Percentiles rank a stretch among this genome's conserved stretches.
Evolutionary conservation across 1,140 invertebrate species (phyloP).

Genomic region (Drosophila sp.): DNA sequence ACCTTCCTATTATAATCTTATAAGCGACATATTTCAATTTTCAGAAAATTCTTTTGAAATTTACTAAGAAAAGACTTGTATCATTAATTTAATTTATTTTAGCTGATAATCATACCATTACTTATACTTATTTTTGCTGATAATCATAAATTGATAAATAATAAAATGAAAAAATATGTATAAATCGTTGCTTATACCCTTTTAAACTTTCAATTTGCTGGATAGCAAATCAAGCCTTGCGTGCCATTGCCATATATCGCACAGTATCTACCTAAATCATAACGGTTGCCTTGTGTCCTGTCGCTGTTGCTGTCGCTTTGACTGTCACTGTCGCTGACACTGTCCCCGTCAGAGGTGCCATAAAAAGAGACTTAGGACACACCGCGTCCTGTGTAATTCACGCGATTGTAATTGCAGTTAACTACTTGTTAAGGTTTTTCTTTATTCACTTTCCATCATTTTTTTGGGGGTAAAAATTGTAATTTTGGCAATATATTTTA

Average conservation of each 20-base stretch:
- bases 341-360: slow-evolving; percentile 59
- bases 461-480: slow-evolving; percentile 62
- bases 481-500: slow-evolving; percentile 42
- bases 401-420: slow-evolving; percentile 70
- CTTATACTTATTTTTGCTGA: no score
- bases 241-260: slow-evolving; percentile 38
- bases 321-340: slow-evolving; percentile 15
- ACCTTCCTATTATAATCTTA: no score
- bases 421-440: slow-evolving; percentile 55
- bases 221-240: slow-evolving; percentile 41
- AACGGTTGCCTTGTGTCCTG: slow-evolving; percentile 60
- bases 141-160: no score
- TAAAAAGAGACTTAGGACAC: slow-evolving; percentile 70
- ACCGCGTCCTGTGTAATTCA: slow-evolving; percentile 20
- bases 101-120: no score
- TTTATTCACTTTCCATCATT: neutral
- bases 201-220: slow-evolving; percentile 7
- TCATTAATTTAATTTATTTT: no score
- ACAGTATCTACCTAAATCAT: slow-evolving; percentile 57
- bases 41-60: no score
- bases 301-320: slow-evolving; percentile 12
- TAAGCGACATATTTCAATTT: no score
- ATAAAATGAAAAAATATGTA: no score
- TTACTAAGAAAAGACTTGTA: no score
- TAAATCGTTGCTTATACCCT: neutral